Conservation (phyloP, 2,888 invertebrate species). For the Hypomecis atomaria region DNA sequence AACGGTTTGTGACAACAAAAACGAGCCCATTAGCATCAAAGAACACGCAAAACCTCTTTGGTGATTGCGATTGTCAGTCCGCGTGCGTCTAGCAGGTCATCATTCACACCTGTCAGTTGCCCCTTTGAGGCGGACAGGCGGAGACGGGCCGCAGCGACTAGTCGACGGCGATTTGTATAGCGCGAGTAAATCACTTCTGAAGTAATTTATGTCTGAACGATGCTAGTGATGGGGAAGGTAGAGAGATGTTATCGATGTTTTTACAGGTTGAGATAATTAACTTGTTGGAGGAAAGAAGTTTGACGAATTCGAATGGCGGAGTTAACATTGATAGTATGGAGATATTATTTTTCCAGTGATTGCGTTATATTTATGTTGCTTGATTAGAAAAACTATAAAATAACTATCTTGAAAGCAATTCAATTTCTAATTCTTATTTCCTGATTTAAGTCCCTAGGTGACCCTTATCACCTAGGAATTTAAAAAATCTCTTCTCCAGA, state of each 20-base stretch:
- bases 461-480: too few relatives aligned
- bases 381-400: too few relatives aligned
- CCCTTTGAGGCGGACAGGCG: conserved; percentile 65
- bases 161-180: conserved; percentile 75
- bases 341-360: too few relatives aligned
- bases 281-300: too few relatives aligned
- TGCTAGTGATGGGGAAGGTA: conserved; percentile 61
- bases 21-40: conserved; percentile 70
- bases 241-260: conserved; percentile 23
- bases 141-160: conserved; percentile 71
- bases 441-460: too few relatives aligned
- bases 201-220: conserved; percentile 75
- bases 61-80: conserved; percentile 70
- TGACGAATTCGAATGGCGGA: too few relatives aligned
- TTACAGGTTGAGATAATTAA: not conserved
- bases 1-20: conserved; percentile 52
- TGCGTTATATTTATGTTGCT: too few relatives aligned
- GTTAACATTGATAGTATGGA: too few relatives aligned
- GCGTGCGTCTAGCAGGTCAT: conserved; percentile 62
- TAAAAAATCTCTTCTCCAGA: too few relatives aligned
- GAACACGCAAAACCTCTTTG: conserved; percentile 58
- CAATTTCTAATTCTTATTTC: too few relatives aligned
- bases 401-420: too few relatives aligned
- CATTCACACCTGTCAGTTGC: conserved; percentile 76
- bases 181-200: conserved; percentile 80